Conservation (phyloP, 2,888 invertebrate genomes). For the Pollenia angustigena region DNA sequence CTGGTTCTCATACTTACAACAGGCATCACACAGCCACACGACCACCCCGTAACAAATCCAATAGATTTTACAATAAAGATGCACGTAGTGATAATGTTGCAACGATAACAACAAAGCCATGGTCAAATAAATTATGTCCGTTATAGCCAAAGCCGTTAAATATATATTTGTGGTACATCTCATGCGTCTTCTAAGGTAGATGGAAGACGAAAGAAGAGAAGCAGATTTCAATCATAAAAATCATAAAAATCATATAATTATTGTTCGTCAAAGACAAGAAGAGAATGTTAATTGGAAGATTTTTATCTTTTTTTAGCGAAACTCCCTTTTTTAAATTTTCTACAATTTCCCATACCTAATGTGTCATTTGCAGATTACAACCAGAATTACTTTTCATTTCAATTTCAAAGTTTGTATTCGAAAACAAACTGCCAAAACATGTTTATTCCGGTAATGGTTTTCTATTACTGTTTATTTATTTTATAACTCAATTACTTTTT, state of each 20-base stretch:
- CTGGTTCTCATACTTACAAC: slow-evolving; percentile 85
- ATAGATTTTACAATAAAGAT: slow-evolving; percentile 85
- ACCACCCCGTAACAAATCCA: slow-evolving; percentile 87
- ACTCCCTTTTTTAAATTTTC: slow-evolving; percentile 53
- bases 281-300: slow-evolving; percentile 7
- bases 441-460: slow-evolving; percentile 59
- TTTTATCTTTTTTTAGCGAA: slow-evolving; percentile 31
- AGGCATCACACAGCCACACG: slow-evolving; percentile 88
- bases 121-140: slow-evolving; percentile 89
- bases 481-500: slow-evolving; percentile 68
- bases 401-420: slow-evolving; percentile 12
- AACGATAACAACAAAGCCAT: slow-evolving; percentile 87
- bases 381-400: slow-evolving; percentile 35
- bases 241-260: slow-evolving; percentile 39
- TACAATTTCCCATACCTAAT: slow-evolving; percentile 22
- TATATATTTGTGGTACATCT: slow-evolving; percentile 90
- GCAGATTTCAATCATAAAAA: slow-evolving; percentile 4
- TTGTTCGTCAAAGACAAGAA: background rate
- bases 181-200: slow-evolving; percentile 86
- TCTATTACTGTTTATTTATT: slow-evolving; percentile 66
- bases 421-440: slow-evolving; percentile 48
- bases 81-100: slow-evolving; percentile 86
- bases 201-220: slow-evolving; percentile 21
- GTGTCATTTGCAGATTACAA: background rate
- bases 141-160: slow-evolving; percentile 89